phyloP scores from a whole-genome alignment of 2,113 vertebrate species.

The Tachycineta bicolor region DNA sequence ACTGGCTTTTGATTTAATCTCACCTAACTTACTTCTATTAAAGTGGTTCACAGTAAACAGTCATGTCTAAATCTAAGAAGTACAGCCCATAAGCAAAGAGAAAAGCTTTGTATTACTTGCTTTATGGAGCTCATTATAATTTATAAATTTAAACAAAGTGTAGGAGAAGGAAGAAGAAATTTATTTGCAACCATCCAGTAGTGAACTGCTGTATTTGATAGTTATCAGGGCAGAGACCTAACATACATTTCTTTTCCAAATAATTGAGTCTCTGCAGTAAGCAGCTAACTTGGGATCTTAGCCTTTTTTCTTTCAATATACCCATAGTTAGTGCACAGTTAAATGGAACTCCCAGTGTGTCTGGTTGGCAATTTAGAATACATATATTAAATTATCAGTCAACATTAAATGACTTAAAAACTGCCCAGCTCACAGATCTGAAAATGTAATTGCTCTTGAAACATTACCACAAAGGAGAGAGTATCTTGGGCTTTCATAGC shows the following conservation, averaged over 20 bases:
- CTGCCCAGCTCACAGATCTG: background rate
- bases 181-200: background rate
- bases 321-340: background rate
- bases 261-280: background rate
- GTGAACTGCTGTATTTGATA: background rate
- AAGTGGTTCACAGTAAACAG: background rate
- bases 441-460: background rate
- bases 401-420: background rate
- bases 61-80: background rate
- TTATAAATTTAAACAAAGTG: background rate
- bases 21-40: background rate
- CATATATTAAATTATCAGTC: background rate
- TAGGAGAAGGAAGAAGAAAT: background rate
- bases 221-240: background rate
- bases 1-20: background rate
- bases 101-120: background rate
- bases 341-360: background rate
- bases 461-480: background rate
- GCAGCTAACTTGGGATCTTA: background rate
- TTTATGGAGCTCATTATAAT: background rate
- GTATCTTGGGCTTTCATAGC: background rate
- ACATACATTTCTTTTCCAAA: rapidly evolving
- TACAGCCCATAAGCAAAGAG: background rate
- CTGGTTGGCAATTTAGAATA: background rate
- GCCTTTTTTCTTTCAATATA: background rate